Conservation (phyloP, 2,888 invertebrate genomes). For the Eristalinus sepulchralis region DNA sequence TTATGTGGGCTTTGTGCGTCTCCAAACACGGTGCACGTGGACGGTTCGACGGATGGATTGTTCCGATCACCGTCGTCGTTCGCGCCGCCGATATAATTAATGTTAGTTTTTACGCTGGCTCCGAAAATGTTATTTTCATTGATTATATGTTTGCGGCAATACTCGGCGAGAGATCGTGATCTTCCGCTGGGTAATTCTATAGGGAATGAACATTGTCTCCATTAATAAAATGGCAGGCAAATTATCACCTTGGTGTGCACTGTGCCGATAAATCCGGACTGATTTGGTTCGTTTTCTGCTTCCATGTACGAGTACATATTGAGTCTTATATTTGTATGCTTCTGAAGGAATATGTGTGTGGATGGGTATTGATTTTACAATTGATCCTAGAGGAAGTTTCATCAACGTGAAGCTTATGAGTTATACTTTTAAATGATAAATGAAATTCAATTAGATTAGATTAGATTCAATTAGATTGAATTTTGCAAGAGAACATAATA, state of each 20-base stretch:
- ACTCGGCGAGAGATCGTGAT: constrained; percentile 50
- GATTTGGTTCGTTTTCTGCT: constrained; percentile 43
- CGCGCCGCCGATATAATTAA: constrained; percentile 77
- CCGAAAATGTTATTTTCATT: constrained; percentile 80
- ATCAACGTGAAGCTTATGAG: no score
- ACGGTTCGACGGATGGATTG: constrained; percentile 55
- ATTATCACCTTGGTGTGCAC: constrained; percentile 79
- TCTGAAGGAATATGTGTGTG: neutral
- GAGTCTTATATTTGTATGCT: neutral
- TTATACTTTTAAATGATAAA: no score
- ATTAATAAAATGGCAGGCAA: constrained; percentile 81
- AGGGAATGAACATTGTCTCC: constrained; percentile 74
- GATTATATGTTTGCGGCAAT: constrained; percentile 76
- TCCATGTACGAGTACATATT: no score
- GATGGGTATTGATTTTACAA: neutral
- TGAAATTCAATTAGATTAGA: no score
- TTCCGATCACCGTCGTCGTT: constrained; percentile 41
- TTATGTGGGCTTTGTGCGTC: constrained; percentile 61
- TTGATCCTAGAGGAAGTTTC: no score
- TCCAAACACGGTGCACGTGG: constrained; percentile 57
- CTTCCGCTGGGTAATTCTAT: constrained; percentile 45
- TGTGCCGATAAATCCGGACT: constrained; percentile 29
- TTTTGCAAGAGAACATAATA: no score
- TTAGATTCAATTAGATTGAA: no score
- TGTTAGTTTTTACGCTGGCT: constrained; percentile 80